A percentile compares a stretch with the other conserved stretches of the same genome.
Conservation (phyloP, 2,113 vertebrate species). For the Theristicus caerulescens region DNA sequence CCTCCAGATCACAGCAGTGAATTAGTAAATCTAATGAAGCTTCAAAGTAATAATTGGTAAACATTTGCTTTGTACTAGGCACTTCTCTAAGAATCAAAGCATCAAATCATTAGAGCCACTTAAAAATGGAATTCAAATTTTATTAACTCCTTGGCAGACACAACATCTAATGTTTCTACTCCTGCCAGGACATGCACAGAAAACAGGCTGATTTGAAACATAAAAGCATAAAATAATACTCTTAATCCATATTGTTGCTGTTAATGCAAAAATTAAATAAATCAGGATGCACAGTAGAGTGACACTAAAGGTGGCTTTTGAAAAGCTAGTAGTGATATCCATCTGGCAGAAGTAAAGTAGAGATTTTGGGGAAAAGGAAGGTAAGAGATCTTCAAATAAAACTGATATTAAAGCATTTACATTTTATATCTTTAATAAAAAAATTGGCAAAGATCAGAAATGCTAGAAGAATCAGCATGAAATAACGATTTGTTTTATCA, state of each 20-base stretch:
- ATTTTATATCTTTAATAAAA: neutral
- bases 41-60: slow-evolving; percentile 39
- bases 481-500: neutral
- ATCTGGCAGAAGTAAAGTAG: neutral
- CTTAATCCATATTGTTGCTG: neutral
- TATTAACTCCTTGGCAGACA: slow-evolving; percentile 22
- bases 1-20: neutral
- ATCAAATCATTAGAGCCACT: slow-evolving; percentile 8
- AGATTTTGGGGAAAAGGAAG: neutral
- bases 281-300: neutral
- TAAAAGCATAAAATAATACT: neutral
- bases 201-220: neutral
- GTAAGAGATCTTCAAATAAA: neutral
- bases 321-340: neutral
- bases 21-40: slow-evolving; percentile 37
- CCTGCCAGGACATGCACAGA: neutral
- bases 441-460: neutral
- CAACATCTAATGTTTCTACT: neutral
- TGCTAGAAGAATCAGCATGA: neutral
- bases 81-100: neutral
- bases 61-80: slow-evolving; percentile 45
- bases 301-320: neutral
- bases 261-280: neutral
- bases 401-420: neutral
- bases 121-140: slow-evolving; percentile 18